Percentiles rank a stretch among this genome's conserved stretches.
Conservation (phyloP, 1,140 invertebrate genomes). For the Bombus sylvicola region DNA sequence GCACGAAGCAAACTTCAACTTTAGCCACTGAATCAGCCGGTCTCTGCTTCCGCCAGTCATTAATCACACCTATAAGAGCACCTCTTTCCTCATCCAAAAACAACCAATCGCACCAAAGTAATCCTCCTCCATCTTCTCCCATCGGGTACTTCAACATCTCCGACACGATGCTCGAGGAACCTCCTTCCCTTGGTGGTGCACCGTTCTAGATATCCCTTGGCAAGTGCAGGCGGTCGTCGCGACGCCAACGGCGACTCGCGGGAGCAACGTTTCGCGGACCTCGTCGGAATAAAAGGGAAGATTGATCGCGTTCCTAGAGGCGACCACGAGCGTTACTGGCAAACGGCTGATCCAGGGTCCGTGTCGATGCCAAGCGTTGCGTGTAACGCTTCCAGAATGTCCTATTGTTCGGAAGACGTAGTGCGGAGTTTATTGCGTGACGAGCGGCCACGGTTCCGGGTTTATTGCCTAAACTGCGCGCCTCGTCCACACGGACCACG, state of each 20-base stretch:
- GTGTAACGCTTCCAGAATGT: conserved; percentile 63
- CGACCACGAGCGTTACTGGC: conserved; percentile 43
- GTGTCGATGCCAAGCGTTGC: conserved; percentile 56
- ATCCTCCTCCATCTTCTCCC: neutral
- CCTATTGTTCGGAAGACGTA: conserved; percentile 64
- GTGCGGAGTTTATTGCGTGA: conserved; percentile 60
- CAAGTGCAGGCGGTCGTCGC: conserved; percentile 54
- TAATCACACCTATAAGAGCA: neutral
- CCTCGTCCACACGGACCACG: neutral
- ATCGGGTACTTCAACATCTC: neutral
- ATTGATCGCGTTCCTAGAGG: conserved; percentile 52
- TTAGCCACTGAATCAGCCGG: neutral
- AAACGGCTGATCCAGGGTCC: conserved; percentile 52
- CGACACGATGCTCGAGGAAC: neutral
- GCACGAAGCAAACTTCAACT: neutral
- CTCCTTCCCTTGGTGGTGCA: neutral
- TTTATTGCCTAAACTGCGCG: conserved; percentile 54
- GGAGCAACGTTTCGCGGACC: conserved; percentile 51
- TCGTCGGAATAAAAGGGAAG: conserved; percentile 56
- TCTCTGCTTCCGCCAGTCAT: neutral
- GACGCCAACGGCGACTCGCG: conserved; percentile 50
- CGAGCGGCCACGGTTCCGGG: conserved; percentile 17
- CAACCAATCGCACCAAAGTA: neutral
- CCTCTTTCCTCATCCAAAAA: neutral
- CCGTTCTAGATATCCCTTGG: conserved; percentile 60